These are phyloP conservation scores for Drosophila persimilis DNA, from an alignment of 1,140 invertebrate species.

Conservation along the genomic window DNA sequence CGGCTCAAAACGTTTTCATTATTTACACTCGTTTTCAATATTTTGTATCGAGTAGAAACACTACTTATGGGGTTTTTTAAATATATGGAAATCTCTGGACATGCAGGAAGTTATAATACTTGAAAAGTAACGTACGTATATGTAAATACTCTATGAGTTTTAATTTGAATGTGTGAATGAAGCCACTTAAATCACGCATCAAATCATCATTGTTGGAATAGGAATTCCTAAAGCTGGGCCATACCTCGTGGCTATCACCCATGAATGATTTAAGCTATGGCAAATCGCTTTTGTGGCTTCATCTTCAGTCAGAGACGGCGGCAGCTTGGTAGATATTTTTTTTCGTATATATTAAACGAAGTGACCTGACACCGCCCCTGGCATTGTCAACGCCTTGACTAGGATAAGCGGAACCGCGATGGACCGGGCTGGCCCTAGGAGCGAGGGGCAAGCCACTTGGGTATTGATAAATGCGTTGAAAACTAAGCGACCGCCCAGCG, in stretches of 20 bases:
- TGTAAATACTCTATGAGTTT: too few species aligned
- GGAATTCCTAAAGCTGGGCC: not conserved
- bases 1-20: too few species aligned
- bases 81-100: too few species aligned
- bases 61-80: too few species aligned
- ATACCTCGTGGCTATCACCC: not conserved
- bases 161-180: too few species aligned
- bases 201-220: not conserved
- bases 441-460: slow-evolving; percentile 57
- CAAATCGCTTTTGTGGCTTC: slow-evolving; percentile 52
- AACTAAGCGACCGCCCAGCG: slow-evolving; percentile 79
- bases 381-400: slow-evolving; percentile 67
- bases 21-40: too few species aligned
- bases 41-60: too few species aligned
- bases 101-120: too few species aligned
- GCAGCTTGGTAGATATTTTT: slow-evolving; percentile 23
- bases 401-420: not conserved
- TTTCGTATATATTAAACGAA: slow-evolving; percentile 34
- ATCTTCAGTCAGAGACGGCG: slow-evolving; percentile 47
- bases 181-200: too few species aligned
- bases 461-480: slow-evolving; percentile 81
- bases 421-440: slow-evolving; percentile 4
- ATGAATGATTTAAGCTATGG: slow-evolving; percentile 38
- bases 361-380: slow-evolving; percentile 43
- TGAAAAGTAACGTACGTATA: too few species aligned